Evolutionary conservation across 64 coral and sea anemone species (phyloP), one percentile per base, ranked within the genome.

Genomic region (Montipora efflorescens): DNA sequence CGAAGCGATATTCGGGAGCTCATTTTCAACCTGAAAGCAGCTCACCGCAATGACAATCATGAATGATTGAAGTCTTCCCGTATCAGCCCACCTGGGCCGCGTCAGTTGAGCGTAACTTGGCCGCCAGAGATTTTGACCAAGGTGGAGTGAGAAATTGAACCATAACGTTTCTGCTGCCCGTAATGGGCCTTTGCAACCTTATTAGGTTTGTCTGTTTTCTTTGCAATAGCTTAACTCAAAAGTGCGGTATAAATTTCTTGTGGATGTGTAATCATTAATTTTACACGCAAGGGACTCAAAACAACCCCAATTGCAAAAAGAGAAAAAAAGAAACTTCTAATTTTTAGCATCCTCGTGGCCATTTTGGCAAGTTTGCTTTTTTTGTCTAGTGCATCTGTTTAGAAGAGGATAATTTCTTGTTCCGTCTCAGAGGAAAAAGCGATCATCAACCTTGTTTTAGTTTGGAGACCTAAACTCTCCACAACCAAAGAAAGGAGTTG

Each of bases 1-100:
- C 84, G 92, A 53, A 64, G 70, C n/a, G 59, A 93, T 4, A 93
- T 93, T 16, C 51, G 74, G 44, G 3, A 88, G 18, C 84, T 93
- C 36, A 88, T 93, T 49, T 88, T 48, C n/a, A 53, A 9, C 0
- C 71, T 93, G 67, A 93, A 93, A 80, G 64, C 57, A 55, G 14
- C 6, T 10, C 5, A 12, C 28, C 43, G 47, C 5, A 45, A 13
- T 77, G 75, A 14, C 5, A 43, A 47, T 43, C 15, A 11, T 36
- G 36, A 36, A 36, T 36, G 12, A 46, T 7, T 46, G 46, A 43
- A 45, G 15, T 15, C 75, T 47, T 77, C 4, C 36, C 0, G 2
- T 46, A 45, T 1, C 43, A 47, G 43, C 28, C 46, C 44, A 74
- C 11, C 71, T 20, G n/a, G 71, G n/a, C 71, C 11, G 28, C 7